phyloP scores from a whole-genome alignment of 2,888 invertebrate species.

The Sericinus montela region DNA sequence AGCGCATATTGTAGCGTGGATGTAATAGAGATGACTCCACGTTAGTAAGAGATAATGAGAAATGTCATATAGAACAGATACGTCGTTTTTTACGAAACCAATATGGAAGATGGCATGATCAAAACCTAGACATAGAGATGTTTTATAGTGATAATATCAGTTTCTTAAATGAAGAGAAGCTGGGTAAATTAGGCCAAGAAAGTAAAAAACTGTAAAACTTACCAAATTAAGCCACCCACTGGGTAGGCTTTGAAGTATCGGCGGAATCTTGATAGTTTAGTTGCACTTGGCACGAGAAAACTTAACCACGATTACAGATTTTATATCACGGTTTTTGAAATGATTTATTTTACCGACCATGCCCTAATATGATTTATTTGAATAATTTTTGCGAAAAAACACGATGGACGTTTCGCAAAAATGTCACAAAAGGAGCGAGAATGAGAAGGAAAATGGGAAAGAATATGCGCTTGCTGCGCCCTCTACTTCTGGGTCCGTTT shows the following conservation, averaged over 20 bases:
- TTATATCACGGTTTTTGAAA: constrained; percentile 63
- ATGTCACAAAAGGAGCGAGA: constrained; percentile 65
- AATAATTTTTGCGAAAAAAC: constrained; percentile 56
- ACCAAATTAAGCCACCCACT: constrained; percentile 89
- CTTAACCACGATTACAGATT: constrained; percentile 66
- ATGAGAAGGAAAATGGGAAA: constrained; percentile 31
- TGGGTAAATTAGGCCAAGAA: no score
- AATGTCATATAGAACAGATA: not conserved
- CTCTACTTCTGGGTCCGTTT: constrained; percentile 31
- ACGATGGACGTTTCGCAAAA: constrained; percentile 59
- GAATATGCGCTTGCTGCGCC: constrained; percentile 38
- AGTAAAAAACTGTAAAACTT: constrained; percentile 41
- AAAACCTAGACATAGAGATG: no score
- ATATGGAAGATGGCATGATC: no score
- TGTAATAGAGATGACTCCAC: not conserved
- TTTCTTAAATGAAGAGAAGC: no score
- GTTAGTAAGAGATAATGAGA: not conserved
- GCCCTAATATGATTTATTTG: constrained; percentile 62
- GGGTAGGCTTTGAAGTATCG: constrained; percentile 88
- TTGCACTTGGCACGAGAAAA: constrained; percentile 78
- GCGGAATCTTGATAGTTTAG: constrained; percentile 90
- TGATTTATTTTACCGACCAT: constrained; percentile 71
- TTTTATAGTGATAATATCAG: no score
- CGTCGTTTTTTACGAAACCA: no score
- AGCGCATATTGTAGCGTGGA: not conserved